Percentiles rank a stretch among this genome's conserved stretches.
Conservation (phyloP, 2,888 invertebrate species). For the Axea sp. region DNA sequence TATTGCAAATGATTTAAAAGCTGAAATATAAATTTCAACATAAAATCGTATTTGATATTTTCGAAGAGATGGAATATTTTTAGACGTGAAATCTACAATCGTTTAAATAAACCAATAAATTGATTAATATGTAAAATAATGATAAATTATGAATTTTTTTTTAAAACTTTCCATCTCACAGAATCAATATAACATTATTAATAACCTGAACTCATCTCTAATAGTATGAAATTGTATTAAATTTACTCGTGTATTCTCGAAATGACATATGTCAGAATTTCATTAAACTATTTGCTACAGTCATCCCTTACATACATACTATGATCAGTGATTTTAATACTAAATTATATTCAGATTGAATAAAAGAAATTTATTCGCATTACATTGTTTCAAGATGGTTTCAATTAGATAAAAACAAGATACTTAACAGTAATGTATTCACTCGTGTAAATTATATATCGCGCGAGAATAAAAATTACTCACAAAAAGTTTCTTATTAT, state of each 20-base stretch:
- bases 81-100: too few relatives aligned
- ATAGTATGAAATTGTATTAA: conserved; percentile 28
- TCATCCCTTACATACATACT: neutral
- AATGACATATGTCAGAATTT: conserved; percentile 36
- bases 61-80: too few relatives aligned
- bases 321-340: conserved; percentile 3
- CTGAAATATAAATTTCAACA: too few relatives aligned
- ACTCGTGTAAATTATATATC: too few relatives aligned
- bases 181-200: conserved; percentile 10
- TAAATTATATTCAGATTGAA: conserved; percentile 3
- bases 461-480: conserved; percentile 2
- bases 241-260: conserved; percentile 10
- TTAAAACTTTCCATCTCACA: neutral
- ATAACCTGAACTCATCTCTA: conserved; percentile 17
- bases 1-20: too few relatives aligned
- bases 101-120: too few relatives aligned
- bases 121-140: too few relatives aligned
- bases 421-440: too few relatives aligned
- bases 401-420: too few relatives aligned
- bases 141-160: too few relatives aligned
- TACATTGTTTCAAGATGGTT: too few relatives aligned
- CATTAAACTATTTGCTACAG: conserved; percentile 32
- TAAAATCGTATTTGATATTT: too few relatives aligned
- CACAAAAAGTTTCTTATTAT: conserved; percentile 8
- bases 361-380: neutral